These are phyloP conservation scores for Pseudotriccus pelzelni DNA, from an alignment of 2,797 vertebrate species.

Conservation along the genomic window DNA sequence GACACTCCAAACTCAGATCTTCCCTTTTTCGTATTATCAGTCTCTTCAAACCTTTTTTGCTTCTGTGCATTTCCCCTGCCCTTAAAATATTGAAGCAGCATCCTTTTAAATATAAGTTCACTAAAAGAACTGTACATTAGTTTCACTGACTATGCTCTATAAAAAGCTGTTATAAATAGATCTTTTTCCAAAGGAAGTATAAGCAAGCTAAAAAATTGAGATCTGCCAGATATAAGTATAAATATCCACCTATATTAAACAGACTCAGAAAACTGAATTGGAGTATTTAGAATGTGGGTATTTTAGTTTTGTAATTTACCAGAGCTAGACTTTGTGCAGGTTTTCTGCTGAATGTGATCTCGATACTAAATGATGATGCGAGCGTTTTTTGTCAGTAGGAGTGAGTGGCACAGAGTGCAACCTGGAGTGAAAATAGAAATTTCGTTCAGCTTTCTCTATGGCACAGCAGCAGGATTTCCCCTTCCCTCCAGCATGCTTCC, in stretches of 20 bases:
- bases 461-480: background rate
- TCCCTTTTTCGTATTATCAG: background rate
- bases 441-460: background rate
- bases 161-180: constrained; percentile 27
- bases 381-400: background rate
- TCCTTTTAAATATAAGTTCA: constrained; percentile 3
- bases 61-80: constrained; percentile 10
- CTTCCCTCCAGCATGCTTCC: background rate
- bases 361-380: background rate
- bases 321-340: background rate
- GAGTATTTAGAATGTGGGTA: background rate
- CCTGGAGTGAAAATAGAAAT: background rate
- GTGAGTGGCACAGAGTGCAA: background rate
- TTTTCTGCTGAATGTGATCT: background rate
- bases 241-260: constrained; percentile 16
- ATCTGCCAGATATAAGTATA: background rate
- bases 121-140: constrained; percentile 2
- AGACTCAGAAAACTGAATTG: background rate
- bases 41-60: background rate
- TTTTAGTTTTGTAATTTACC: constrained; percentile 15
- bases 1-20: background rate
- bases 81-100: constrained; percentile 44
- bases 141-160: constrained; percentile 16
- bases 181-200: constrained; percentile 44
- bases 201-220: constrained; percentile 14